A percentile compares a stretch with the other conserved stretches of the same genome.
Evolutionary conservation across 2,888 invertebrate species (phyloP).

Genomic region (Ferrisia virgata): DNA sequence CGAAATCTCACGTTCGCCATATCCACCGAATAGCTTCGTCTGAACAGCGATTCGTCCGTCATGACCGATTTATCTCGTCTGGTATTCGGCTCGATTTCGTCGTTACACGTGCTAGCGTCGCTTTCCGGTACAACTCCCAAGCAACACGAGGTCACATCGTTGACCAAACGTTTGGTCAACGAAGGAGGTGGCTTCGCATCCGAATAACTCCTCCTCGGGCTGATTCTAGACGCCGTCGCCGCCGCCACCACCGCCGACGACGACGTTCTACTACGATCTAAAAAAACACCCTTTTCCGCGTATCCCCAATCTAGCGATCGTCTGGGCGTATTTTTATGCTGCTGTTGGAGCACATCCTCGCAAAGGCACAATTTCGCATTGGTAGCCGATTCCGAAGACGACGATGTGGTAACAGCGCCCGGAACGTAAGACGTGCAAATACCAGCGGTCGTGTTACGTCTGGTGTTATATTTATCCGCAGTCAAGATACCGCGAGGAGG

Average conservation of each 20-base stretch:
- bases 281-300: neutral
- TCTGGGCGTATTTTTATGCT: neutral
- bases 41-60: slow-evolving; percentile 20
- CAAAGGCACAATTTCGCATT: slow-evolving; percentile 49
- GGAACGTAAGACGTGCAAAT: neutral
- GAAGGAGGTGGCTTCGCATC: neutral
- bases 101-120: slow-evolving; percentile 48
- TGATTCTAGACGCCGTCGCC: neutral
- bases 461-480: neutral
- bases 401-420: neutral
- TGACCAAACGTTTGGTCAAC: neutral
- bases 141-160: slow-evolving; percentile 31
- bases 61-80: slow-evolving; percentile 23
- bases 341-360: slow-evolving; percentile 51
- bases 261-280: neutral
- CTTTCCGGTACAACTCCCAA: neutral
- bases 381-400: slow-evolving; percentile 46
- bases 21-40: neutral
- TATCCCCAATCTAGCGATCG: neutral
- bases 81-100: slow-evolving; percentile 47
- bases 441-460: neutral
- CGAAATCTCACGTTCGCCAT: neutral
- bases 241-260: too few relatives aligned
- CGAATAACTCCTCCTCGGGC: neutral
- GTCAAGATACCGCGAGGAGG: neutral